phyloP scores from a whole-genome alignment of 1,140 invertebrate genomes.

The Lepidurus arcticus region DNA sequence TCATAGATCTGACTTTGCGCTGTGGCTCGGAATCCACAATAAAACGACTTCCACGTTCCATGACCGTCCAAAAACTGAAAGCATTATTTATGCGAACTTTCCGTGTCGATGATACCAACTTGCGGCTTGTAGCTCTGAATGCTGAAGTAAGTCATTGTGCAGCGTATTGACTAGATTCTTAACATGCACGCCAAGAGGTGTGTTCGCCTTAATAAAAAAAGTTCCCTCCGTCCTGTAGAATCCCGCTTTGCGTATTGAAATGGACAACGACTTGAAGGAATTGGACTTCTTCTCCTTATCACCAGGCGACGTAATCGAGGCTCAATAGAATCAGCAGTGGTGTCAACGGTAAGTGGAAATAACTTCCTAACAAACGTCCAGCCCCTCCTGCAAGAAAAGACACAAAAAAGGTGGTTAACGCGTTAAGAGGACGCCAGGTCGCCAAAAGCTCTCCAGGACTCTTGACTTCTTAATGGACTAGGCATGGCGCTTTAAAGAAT shows the following conservation, averaged over 20 bases:
- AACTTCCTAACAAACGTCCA: not conserved
- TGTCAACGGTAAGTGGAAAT: not conserved
- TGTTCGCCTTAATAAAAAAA: conserved; percentile 28
- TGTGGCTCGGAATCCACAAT: conserved; percentile 49
- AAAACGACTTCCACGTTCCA: conserved; percentile 67
- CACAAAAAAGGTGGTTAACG: not conserved
- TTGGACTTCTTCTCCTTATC: conserved; percentile 77
- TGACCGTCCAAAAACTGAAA: conserved; percentile 74
- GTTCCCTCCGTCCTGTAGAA: conserved; percentile 48
- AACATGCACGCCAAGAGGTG: not conserved
- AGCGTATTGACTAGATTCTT: conserved; percentile 35
- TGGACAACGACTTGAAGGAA: conserved; percentile 74
- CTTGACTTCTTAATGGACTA: not conserved
- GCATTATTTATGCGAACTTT: conserved; percentile 65
- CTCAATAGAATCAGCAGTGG: not conserved
- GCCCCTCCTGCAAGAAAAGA: not conserved
- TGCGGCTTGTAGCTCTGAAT: conserved; percentile 51
- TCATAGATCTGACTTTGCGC: conserved; percentile 48
- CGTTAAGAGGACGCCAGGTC: not conserved
- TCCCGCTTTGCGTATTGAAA: conserved; percentile 59
- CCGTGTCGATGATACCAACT: conserved; percentile 49
- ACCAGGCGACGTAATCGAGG: conserved; percentile 65
- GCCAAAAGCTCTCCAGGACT: not conserved
- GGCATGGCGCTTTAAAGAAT: too few relatives aligned
- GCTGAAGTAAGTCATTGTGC: conserved; percentile 47